A percentile compares a stretch with the other conserved stretches of the same genome.
phyloP scores from a whole-genome alignment of 2,888 invertebrate species.

The Hypselothyrea guttata region DNA sequence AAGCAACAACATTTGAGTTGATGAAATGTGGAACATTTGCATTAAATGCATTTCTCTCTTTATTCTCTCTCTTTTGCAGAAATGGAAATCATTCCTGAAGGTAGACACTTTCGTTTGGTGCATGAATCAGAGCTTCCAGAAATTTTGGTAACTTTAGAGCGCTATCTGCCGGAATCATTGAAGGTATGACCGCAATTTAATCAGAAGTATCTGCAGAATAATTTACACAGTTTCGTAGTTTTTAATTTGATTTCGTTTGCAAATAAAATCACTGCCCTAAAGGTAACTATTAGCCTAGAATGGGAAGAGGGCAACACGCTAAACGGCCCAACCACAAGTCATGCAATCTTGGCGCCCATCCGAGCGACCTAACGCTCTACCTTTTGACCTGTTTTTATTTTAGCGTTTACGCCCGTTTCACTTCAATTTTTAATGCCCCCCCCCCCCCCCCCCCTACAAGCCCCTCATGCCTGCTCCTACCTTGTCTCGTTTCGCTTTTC shows the following conservation, averaged over 20 bases:
- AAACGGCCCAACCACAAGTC: slow-evolving; percentile 54
- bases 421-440: slow-evolving; percentile 46
- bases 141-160: slow-evolving; percentile 90
- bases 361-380: slow-evolving; percentile 29
- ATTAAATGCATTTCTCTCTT: slow-evolving; percentile 5
- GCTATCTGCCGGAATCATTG: slow-evolving; percentile 92
- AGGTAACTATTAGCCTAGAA: slow-evolving; percentile 53
- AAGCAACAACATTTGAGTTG: slow-evolving; percentile 22
- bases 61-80: slow-evolving; percentile 83
- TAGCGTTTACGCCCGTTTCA: slow-evolving; percentile 44
- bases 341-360: slow-evolving; percentile 59
- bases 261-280: slow-evolving; percentile 37
- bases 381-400: slow-evolving; percentile 72
- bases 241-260: background rate
- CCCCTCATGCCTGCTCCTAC: background rate
- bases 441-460: slow-evolving; percentile 11
- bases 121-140: slow-evolving; percentile 92
- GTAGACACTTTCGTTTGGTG: slow-evolving; percentile 93
- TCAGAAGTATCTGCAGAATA: background rate
- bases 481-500: background rate
- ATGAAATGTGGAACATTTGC: slow-evolving; percentile 33
- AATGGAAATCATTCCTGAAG: slow-evolving; percentile 93
- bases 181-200: slow-evolving; percentile 85
- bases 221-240: background rate
- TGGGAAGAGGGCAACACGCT: background rate